Percentiles rank a stretch among this genome's conserved stretches.
These are phyloP conservation scores for Sus cebifrons DNA, from an alignment of 2,797 vertebrate genomes.

Conservation along the genomic window DNA sequence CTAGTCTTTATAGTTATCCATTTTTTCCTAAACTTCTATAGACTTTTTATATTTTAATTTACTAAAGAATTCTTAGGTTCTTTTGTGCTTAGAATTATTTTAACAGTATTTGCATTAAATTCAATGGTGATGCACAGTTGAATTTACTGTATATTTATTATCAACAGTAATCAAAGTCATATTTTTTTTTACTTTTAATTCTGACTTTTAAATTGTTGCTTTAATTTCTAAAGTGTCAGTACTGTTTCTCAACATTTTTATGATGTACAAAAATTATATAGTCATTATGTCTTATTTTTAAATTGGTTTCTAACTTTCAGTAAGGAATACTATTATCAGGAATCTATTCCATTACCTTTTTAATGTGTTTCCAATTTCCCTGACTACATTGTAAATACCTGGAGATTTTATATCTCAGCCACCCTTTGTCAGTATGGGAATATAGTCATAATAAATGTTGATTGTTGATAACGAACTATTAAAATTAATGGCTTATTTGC, in stretches of 20 bases:
- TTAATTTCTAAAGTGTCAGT: conserved; percentile 27
- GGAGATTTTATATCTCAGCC: not conserved
- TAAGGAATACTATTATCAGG: not conserved
- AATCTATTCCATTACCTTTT: conserved; percentile 26
- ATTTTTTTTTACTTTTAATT: not conserved
- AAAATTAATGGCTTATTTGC: conserved; percentile 58
- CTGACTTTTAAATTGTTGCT: conserved; percentile 31
- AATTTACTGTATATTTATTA: conserved; percentile 5
- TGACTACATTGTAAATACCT: conserved; percentile 14
- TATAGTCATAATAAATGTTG: conserved; percentile 35
- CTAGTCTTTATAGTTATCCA: not conserved
- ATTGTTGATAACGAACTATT: not conserved
- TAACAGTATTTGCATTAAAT: conserved; percentile 15
- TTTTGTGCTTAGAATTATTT: conserved; percentile 49
- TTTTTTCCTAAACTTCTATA: conserved; percentile 52
- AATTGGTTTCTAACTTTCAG: conserved; percentile 8
- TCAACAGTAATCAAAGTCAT: not conserved
- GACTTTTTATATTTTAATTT: conserved; percentile 52
- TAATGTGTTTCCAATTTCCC: not conserved
- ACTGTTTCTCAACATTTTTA: conserved; percentile 15
- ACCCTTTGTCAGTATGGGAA: not conserved
- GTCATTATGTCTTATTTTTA: conserved; percentile 39
- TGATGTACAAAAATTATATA: not conserved
- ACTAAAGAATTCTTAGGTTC: conserved; percentile 59
- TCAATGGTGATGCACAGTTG: not conserved